Evolutionary conservation across 1,140 invertebrate species (phyloP), one percentile per base, ranked within the genome.

Genomic region (Steinernema khuongi): DNA sequence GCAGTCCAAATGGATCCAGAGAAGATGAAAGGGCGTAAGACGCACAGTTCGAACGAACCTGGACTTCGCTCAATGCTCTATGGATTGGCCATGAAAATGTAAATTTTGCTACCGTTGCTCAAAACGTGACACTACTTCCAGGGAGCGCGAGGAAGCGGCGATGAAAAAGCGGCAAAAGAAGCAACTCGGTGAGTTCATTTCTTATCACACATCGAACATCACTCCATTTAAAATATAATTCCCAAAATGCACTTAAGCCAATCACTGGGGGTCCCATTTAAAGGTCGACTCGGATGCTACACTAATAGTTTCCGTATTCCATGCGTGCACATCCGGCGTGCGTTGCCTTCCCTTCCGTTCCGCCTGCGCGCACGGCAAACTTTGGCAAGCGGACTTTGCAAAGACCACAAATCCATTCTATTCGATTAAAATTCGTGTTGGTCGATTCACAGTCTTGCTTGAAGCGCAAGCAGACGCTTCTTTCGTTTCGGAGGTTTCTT

Each of bases 51-150:
- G 14, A 60, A 60, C 19, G 75, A 77, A 31, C 75, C 75, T 14
- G 75, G 75, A 26, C 68, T 77, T 17, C 75, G 75, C 14, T 75
- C 75, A 0, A 77, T 77, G 75, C 74, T 77, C 68, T 77, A 77
- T 29, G 75, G 75, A 22, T 31, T 77, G 29, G 31, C 60, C 1
- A 68, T 71, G 36, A 77, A 75, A 67, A 68, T 66, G 74, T 75
- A 2, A 41, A 70, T 75, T 28, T 0, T 70, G 17, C 19, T 30
- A 1, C 1, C 1, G 1, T 19, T 1, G 44, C n/a, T 28, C 36
- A 30, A 31, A 22, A 31, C 19, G 28, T 1, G 31, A 2, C 14
- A 29, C 14, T 19, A n/a, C 32, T 50, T 75, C 28, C 67, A 75
- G 70, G 50, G 74, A 76, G 31, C 74, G 69, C 26, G 74, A 76